phyloP scores from a whole-genome alignment of 23 tunicate species.

The Oikopleura dioica region DNA sequence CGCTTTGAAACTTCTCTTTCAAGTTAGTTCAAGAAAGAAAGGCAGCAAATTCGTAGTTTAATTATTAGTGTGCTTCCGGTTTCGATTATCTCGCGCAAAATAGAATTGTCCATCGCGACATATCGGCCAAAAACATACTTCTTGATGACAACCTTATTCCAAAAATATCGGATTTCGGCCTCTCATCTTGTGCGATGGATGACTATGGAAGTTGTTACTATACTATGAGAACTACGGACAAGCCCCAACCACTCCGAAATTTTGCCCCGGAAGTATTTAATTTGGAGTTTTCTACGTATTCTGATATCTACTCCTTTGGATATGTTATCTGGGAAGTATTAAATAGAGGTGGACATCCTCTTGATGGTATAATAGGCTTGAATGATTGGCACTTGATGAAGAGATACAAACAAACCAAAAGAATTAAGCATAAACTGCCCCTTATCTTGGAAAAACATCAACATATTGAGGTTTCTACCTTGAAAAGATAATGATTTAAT shows the following conservation, averaged over 20 bases:
- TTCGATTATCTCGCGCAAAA: not conserved
- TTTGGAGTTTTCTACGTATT: not conserved
- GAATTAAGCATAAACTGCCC: too few relatives aligned
- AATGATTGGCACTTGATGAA: not conserved
- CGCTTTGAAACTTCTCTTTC: not conserved
- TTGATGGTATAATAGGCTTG: not conserved
- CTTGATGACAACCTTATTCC: conserved; percentile 3
- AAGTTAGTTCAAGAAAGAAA: not conserved
- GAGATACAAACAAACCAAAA: not conserved
- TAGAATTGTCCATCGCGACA: not conserved
- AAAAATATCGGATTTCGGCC: not conserved
- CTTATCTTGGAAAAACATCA: too few relatives aligned
- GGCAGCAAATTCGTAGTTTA: not conserved
- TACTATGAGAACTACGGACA: not conserved
- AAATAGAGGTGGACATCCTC: not conserved
- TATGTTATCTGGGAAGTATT: not conserved
- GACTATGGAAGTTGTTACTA: not conserved
- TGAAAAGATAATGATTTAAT: too few relatives aligned
- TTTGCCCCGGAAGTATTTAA: not conserved
- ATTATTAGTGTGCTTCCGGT: not conserved
- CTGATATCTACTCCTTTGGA: not conserved
- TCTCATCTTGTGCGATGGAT: not conserved
- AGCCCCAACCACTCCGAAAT: not conserved
- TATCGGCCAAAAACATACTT: not conserved
- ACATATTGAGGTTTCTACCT: too few relatives aligned